Conservation (phyloP, 2,113 vertebrate genomes). For the Ascaphus truei region DNA sequence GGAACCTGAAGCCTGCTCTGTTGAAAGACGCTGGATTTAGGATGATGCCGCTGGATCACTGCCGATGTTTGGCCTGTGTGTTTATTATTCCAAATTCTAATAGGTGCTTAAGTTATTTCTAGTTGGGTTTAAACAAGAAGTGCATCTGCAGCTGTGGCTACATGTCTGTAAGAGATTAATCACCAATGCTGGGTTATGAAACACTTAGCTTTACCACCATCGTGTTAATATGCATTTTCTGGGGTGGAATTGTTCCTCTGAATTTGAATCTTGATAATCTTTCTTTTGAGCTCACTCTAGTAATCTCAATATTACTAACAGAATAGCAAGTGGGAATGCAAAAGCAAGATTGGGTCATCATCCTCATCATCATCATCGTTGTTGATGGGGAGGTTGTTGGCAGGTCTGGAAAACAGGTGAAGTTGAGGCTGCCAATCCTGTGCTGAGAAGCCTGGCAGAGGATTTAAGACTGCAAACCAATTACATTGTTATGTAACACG, state of each 20-base stretch:
- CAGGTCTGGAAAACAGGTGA: too few species aligned
- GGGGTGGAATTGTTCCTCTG: neutral
- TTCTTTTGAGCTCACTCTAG: too few species aligned
- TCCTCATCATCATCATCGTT: too few species aligned
- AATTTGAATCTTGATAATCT: neutral
- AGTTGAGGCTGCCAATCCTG: too few species aligned
- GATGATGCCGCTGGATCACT: conserved; percentile 51
- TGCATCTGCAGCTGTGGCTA: conserved; percentile 51
- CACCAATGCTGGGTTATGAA: conserved; percentile 32
- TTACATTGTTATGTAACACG: too few species aligned
- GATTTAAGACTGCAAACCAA: too few species aligned
- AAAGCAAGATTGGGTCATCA: too few species aligned
- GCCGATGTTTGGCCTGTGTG: conserved; percentile 50
- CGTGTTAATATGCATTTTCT: conserved; percentile 13
- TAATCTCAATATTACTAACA: too few species aligned
- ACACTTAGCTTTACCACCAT: conserved; percentile 36
- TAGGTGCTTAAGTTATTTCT: conserved; percentile 54
- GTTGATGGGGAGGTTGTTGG: too few species aligned
- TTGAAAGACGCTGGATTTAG: conserved; percentile 49
- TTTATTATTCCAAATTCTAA: conserved; percentile 54
- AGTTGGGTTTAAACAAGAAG: conserved; percentile 57
- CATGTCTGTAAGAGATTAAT: conserved; percentile 49
- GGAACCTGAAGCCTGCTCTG: conserved; percentile 29
- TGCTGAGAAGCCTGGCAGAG: too few species aligned
- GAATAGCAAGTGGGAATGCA: too few species aligned